Evolutionary conservation across 1,140 invertebrate species (phyloP), one percentile per base, ranked within the genome.

Genomic region (Drosophila littoralis): DNA sequence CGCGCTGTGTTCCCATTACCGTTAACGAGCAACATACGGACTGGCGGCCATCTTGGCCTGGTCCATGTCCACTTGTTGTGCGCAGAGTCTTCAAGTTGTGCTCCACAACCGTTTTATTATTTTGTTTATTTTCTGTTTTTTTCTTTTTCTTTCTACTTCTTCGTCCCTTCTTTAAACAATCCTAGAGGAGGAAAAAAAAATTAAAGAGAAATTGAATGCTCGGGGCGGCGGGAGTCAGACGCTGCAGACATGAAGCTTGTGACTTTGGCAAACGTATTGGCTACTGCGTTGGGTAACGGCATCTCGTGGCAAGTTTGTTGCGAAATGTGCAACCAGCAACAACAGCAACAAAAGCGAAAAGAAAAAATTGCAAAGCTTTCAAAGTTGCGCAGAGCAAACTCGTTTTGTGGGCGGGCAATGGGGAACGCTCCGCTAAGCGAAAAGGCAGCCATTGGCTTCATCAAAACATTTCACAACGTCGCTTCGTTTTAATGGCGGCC

Each of bases 381-480:
- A 65, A 66, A 70, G 48, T 67, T 74, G 64, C 15, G 35, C 52
- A 58, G 35, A 42, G 42, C 13, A 43, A 67, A 65, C 50, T 46
- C 59, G 51, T 64, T 63, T 71, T 17, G 22, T 42, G 45, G n/a
- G 17, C 12, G 13, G n/a, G 51, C 32, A 17, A n/a, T 13, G 10
- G 12, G 46, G 9, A 7, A 10, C 3, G 8, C 8, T 32, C 12
- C 22, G 48, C 72, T 72, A 38, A 61, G 40, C 60, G 40, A 61
- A 17, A 45, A 38, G 38, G 43, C 63, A 22, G 58, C 38, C 55
- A 69, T 81, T 75, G 77, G 78, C 64, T 81, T 82, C 83, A 78
- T 88, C 83, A 88, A 77, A 81, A 76, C 79, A 77, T 79, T 86
- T 79, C 75, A 76, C 80, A 78, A 75, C 71, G 79, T 72, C 80